phyloP scores from a whole-genome alignment of 1,140 invertebrate genomes.

The Polypedilum pembai region DNA sequence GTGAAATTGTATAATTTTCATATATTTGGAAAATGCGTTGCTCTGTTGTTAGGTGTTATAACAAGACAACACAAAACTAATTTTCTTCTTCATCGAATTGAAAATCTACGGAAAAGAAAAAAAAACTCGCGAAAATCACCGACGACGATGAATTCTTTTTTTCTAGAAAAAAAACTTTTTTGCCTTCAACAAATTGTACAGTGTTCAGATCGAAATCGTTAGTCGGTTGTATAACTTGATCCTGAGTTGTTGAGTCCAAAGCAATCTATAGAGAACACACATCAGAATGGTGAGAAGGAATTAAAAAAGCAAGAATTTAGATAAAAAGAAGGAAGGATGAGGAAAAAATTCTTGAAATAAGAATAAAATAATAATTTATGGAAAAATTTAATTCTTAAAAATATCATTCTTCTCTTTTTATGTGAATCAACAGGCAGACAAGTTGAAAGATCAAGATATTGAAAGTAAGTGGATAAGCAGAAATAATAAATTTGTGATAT shows the following conservation, averaged over 20 bases:
- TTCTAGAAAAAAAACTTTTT: neutral
- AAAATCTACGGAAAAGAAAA: neutral
- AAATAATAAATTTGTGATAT: neutral
- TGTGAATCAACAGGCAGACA: slow-evolving; percentile 24
- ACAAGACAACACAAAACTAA: too few species aligned
- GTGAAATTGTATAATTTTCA: too few species aligned
- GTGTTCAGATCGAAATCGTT: slow-evolving; percentile 26
- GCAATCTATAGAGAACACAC: slow-evolving; percentile 26
- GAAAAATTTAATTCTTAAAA: neutral
- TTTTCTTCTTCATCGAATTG: neutral
- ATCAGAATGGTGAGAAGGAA: slow-evolving; percentile 22
- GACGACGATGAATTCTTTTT: neutral
- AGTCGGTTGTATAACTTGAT: slow-evolving; percentile 28
- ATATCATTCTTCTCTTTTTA: neutral
- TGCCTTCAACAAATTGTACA: slow-evolving; percentile 12
- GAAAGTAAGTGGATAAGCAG: slow-evolving; percentile 14
- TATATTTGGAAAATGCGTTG: too few species aligned
- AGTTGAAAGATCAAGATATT: slow-evolving; percentile 24
- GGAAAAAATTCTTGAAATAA: neutral
- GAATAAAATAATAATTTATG: neutral
- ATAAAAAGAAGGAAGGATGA: neutral
- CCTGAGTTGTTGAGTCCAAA: slow-evolving; percentile 26
- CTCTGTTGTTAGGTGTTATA: too few species aligned
- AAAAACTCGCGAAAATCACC: slow-evolving; percentile 7
- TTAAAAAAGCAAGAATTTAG: neutral